Conservation (phyloP, 2,113 vertebrate genomes). For the Glaucidium brasilianum region DNA sequence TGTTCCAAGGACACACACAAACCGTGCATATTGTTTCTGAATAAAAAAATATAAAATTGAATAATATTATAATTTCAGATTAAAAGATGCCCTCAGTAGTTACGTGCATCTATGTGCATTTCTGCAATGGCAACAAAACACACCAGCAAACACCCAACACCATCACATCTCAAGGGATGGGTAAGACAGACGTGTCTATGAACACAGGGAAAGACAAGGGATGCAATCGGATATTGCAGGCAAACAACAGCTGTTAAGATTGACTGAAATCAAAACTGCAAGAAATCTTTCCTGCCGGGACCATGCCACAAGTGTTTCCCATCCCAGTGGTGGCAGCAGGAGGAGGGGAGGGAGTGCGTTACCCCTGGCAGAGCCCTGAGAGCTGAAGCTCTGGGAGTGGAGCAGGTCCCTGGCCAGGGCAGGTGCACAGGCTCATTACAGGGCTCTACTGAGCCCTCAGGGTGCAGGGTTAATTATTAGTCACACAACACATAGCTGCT, state of each 20-base stretch:
- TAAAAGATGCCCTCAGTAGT: neutral
- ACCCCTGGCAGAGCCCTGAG: neutral
- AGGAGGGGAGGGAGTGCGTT: fast-evolving
- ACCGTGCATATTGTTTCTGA: fast-evolving
- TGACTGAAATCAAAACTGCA: neutral
- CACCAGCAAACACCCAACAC: neutral
- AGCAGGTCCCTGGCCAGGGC: fast-evolving
- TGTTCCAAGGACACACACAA: neutral
- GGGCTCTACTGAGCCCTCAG: neutral
- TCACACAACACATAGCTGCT: neutral
- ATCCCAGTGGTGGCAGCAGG: neutral
- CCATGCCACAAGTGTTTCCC: neutral
- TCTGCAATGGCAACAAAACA: neutral
- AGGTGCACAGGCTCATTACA: neutral
- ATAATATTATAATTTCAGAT: neutral
- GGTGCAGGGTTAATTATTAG: neutral
- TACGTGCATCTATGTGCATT: neutral
- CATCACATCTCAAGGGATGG: fast-evolving
- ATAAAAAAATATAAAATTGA: neutral
- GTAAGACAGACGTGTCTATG: neutral
- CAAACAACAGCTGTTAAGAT: neutral
- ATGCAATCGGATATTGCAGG: neutral
- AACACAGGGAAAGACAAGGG: neutral
- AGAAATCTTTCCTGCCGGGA: neutral
- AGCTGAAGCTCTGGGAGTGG: neutral